Evolutionary conservation across 53 echinoderm and acorn worm genomes (phyloP).

Genomic region (Holothuria scabra): DNA sequence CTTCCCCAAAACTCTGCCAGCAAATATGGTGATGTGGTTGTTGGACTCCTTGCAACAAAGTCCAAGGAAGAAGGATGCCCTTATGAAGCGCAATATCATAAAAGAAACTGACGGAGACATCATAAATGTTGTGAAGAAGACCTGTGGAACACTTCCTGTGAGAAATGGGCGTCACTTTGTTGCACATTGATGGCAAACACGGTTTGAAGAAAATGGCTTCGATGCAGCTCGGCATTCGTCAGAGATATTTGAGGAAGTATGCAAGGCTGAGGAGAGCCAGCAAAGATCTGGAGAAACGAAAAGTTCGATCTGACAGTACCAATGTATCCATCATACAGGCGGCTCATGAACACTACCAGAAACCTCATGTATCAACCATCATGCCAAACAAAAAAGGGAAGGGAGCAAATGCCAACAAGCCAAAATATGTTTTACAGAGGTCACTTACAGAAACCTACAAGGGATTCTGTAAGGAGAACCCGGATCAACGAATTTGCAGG

Average conservation of each 20-base stretch:
- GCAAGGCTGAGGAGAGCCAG: background rate
- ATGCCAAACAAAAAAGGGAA: slow-evolving; percentile 32
- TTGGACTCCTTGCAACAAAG: background rate
- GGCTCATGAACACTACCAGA: background rate
- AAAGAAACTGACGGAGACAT: background rate
- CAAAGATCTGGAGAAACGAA: background rate
- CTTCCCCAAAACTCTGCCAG: background rate
- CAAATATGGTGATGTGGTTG: background rate
- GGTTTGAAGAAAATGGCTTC: background rate
- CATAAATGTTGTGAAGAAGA: background rate
- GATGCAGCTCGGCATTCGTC: background rate
- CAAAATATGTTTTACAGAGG: slow-evolving; percentile 30
- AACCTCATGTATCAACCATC: slow-evolving; percentile 21
- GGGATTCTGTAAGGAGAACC: slow-evolving; percentile 14
- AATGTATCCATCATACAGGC: background rate
- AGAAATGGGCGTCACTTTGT: background rate
- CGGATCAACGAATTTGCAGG: background rate
- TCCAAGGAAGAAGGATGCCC: background rate
- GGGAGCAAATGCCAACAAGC: background rate
- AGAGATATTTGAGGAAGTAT: slow-evolving; percentile 19
- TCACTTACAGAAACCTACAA: slow-evolving; percentile 8
- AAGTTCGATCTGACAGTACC: background rate
- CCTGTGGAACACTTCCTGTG: background rate
- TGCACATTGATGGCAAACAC: slow-evolving; percentile 15
- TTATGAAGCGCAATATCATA: background rate